Conservation (phyloP, 1,140 invertebrate species). For the Drosophila serrata region DNA sequence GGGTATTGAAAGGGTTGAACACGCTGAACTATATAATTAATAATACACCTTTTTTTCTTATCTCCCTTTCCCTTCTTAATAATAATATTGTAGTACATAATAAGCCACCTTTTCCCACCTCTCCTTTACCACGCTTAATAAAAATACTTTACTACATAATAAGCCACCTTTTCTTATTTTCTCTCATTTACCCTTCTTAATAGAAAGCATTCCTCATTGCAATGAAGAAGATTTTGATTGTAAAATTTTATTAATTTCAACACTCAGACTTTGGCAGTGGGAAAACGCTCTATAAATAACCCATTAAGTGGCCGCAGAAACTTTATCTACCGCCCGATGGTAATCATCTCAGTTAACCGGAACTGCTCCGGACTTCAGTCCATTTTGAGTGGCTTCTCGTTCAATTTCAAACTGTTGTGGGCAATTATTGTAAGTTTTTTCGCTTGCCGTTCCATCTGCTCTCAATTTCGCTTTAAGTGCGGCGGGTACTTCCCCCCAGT, state of each 20-base stretch:
- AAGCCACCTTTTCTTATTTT: not conserved
- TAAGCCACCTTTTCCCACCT: too few species aligned
- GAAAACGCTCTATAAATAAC: constrained; percentile 71
- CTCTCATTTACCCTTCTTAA: not conserved
- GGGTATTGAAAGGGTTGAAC: too few species aligned
- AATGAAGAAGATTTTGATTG: constrained; percentile 32
- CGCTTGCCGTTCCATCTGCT: constrained; percentile 68
- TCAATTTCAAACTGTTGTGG: constrained; percentile 57
- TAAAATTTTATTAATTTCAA: constrained; percentile 51
- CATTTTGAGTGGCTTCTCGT: constrained; percentile 51
- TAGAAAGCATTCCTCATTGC: not conserved
- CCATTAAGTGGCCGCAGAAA: constrained; percentile 65
- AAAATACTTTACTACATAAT: not conserved
- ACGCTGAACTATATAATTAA: too few species aligned
- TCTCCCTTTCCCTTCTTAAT: too few species aligned
- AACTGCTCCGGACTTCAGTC: constrained; percentile 35
- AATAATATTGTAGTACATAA: too few species aligned
- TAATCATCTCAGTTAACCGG: constrained; percentile 52
- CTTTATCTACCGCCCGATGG: constrained; percentile 63
- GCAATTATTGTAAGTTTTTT: constrained; percentile 81
- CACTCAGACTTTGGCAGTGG: constrained; percentile 26
- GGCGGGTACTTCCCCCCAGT: not conserved
- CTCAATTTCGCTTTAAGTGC: constrained; percentile 77
- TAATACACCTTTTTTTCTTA: too few species aligned
- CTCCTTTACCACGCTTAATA: too few species aligned